Percentiles rank a stretch among this genome's conserved stretches.
Evolutionary conservation across 2,113 vertebrate genomes (phyloP).

Genomic region (Cololabis saira): DNA sequence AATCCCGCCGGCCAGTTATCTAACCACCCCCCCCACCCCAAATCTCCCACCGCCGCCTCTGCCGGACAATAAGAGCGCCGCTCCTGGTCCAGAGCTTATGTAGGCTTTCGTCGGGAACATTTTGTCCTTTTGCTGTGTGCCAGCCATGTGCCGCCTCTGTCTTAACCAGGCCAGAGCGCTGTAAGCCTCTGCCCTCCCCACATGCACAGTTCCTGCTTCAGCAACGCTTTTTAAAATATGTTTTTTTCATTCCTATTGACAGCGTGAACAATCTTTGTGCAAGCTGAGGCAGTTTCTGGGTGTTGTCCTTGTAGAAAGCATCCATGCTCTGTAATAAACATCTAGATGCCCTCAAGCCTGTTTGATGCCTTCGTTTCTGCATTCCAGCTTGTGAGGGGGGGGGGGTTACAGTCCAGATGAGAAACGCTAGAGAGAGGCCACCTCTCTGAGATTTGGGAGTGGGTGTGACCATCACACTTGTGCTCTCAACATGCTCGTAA

Average conservation of each 20-base stretch:
- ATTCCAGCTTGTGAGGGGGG: neutral
- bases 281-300: slow-evolving; percentile 34
- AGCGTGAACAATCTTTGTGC: slow-evolving; percentile 1
- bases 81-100: slow-evolving; percentile 45
- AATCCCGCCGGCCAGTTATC: neutral
- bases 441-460: slow-evolving; percentile 23
- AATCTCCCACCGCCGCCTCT: neutral
- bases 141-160: slow-evolving; percentile 37
- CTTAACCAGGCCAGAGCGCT: slow-evolving; percentile 42
- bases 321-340: neutral
- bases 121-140: slow-evolving; percentile 64
- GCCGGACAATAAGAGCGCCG: slow-evolving; percentile 44
- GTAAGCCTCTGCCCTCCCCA: slow-evolving; percentile 10
- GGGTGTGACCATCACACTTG: slow-evolving; percentile 7
- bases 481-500: slow-evolving; percentile 41
- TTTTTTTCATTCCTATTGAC: neutral
- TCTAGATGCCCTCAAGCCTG: neutral
- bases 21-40: neutral
- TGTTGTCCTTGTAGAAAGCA: slow-evolving; percentile 16
- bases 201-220: neutral
- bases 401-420: neutral
- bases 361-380: slow-evolving; percentile 1
- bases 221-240: slow-evolving; percentile 21
- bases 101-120: slow-evolving; percentile 65
- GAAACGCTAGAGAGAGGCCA: slow-evolving; percentile 13